Evolutionary conservation across 2,797 vertebrate genomes (phyloP).

Genomic region (Australoheros facetus): DNA sequence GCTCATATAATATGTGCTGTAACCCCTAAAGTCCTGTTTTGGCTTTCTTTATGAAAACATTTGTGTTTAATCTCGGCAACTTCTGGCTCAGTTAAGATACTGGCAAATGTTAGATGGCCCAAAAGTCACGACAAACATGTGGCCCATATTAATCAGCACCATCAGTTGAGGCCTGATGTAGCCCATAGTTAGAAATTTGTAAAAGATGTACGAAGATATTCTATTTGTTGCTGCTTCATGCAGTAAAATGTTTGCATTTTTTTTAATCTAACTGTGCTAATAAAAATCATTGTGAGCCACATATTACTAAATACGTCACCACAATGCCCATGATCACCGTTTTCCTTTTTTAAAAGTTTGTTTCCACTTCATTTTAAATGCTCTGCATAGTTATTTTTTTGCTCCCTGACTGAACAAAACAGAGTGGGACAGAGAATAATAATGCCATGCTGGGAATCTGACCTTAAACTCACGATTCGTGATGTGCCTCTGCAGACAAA

Average conservation of each 20-base stretch:
- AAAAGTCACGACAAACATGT: background rate
- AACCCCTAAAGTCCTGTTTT: too few relatives aligned
- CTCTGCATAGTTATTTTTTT: too few relatives aligned
- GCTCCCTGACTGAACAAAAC: background rate
- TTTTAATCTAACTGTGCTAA: accelerated
- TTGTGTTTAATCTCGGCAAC: background rate
- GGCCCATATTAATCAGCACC: accelerated
- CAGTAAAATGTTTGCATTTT: background rate
- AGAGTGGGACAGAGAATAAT: conserved; percentile 5
- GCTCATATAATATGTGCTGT: background rate
- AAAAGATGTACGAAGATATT: background rate
- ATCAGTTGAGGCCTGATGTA: too few relatives aligned
- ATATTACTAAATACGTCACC: too few relatives aligned
- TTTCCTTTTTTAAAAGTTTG: background rate
- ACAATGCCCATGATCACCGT: background rate
- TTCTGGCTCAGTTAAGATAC: background rate
- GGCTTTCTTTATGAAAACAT: background rate
- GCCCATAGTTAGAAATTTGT: background rate
- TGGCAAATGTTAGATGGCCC: background rate
- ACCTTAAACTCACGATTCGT: conserved; percentile 21
- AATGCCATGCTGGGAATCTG: conserved; percentile 20
- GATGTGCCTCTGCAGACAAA: conserved; percentile 17
- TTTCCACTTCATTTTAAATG: too few relatives aligned
- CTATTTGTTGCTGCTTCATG: background rate
- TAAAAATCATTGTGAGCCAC: background rate